Conservation (phyloP, 2,888 invertebrate genomes). For the Drosophila merina region DNA sequence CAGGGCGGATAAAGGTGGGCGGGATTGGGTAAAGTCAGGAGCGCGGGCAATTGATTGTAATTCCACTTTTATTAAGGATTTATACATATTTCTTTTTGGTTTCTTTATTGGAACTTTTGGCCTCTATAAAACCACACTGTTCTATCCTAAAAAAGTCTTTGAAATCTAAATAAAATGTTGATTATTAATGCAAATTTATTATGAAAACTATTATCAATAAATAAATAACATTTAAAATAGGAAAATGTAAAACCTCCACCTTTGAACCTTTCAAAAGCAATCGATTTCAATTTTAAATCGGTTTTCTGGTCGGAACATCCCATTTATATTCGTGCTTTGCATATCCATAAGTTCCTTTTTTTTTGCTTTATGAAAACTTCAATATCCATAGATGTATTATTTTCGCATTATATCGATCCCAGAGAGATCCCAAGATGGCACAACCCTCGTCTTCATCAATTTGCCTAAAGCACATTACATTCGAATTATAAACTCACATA, state of each 20-base stretch:
- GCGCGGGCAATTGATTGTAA: slow-evolving; percentile 42
- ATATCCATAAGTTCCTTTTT: not conserved
- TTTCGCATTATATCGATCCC: slow-evolving; percentile 36
- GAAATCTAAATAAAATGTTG: not conserved
- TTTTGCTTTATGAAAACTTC: not conserved
- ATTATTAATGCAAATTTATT: not conserved
- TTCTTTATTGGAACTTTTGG: too few species aligned
- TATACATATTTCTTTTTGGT: not conserved
- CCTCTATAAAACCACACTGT: too few species aligned
- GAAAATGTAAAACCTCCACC: not conserved
- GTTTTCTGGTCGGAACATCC: slow-evolving; percentile 15
- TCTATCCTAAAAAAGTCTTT: too few species aligned
- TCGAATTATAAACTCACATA: slow-evolving; percentile 56
- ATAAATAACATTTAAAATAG: not conserved
- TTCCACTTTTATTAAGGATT: slow-evolving; percentile 35
- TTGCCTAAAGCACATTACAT: slow-evolving; percentile 58
- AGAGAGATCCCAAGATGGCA: slow-evolving; percentile 1
- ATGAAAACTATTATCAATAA: not conserved
- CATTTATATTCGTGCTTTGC: slow-evolving; percentile 9
- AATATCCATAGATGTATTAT: slow-evolving; percentile 12
- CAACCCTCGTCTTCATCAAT: slow-evolving; percentile 33
- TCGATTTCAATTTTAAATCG: not conserved
- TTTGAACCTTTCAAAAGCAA: not conserved
- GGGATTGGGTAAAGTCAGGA: slow-evolving; percentile 18
- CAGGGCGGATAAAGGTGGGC: not conserved